Evolutionary conservation across 2,797 vertebrate species (phyloP).

Genomic region (Brachyrhaphis roseni): DNA sequence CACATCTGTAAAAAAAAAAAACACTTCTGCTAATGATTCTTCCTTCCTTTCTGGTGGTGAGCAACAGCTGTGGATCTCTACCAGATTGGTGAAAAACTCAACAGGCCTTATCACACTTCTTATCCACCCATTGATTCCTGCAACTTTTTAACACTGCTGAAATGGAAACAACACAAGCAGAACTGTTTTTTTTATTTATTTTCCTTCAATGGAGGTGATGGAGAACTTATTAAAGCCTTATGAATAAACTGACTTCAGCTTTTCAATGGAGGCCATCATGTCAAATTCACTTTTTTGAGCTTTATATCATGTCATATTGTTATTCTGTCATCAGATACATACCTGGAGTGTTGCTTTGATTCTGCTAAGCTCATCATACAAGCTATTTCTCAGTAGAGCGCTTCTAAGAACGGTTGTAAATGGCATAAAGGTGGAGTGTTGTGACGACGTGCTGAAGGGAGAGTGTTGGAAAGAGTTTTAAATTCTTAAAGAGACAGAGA

Average conservation of each 20-base stretch:
- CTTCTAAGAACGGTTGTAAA: too few species aligned
- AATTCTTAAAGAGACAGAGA: too few species aligned
- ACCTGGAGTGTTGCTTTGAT: too few species aligned
- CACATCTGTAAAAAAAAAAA: background rate
- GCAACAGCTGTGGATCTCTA: background rate
- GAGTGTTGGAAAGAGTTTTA: too few species aligned
- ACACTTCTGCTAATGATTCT: background rate
- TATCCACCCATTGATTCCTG: background rate
- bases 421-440: too few species aligned
- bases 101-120: background rate
- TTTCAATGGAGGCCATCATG: too few species aligned
- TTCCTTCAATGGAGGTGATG: background rate
- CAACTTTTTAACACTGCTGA: background rate
- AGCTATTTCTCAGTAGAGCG: too few species aligned
- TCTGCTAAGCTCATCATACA: too few species aligned
- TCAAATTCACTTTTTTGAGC: too few species aligned
- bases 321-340: too few species aligned
- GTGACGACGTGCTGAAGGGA: too few species aligned
- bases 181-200: background rate
- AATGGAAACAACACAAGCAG: background rate
- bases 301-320: too few species aligned
- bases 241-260: background rate
- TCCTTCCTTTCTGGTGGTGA: background rate
- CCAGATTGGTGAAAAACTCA: background rate
- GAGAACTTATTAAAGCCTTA: background rate